Evolutionary conservation across 2,888 invertebrate genomes (phyloP).

Genomic region (Drosophila atripex): DNA sequence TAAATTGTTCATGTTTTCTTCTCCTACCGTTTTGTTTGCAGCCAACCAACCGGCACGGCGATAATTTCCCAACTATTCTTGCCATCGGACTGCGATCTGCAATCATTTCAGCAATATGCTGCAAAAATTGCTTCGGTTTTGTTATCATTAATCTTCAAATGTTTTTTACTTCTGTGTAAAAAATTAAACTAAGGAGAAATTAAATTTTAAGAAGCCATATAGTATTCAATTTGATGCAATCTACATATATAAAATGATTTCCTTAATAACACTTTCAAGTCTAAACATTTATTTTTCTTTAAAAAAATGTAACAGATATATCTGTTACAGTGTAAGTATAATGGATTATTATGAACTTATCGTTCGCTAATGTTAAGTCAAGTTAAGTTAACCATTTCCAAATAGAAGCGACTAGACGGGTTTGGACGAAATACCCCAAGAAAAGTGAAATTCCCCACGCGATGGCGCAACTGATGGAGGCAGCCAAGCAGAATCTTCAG

Average conservation of each 20-base stretch:
- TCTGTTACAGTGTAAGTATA: neutral
- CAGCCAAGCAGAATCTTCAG: slow-evolving; percentile 58
- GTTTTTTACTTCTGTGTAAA: no score
- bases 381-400: slow-evolving; percentile 15
- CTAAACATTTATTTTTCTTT: no score
- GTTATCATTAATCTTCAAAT: slow-evolving; percentile 1
- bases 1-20: slow-evolving; percentile 33
- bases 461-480: slow-evolving; percentile 65
- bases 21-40: slow-evolving; percentile 35
- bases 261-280: no score
- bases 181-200: no score
- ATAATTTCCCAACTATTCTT: slow-evolving; percentile 64
- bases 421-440: slow-evolving; percentile 19
- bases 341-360: neutral
- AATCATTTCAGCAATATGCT: neutral
- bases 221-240: no score
- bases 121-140: slow-evolving; percentile 20
- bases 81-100: slow-evolving; percentile 3
- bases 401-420: neutral
- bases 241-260: no score
- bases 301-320: neutral
- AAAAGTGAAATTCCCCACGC: slow-evolving; percentile 68
- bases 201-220: no score
- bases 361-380: neutral
- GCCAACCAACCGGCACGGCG: slow-evolving; percentile 54